Conservation (phyloP, 2,113 vertebrate species). For the Silurus asotus region DNA sequence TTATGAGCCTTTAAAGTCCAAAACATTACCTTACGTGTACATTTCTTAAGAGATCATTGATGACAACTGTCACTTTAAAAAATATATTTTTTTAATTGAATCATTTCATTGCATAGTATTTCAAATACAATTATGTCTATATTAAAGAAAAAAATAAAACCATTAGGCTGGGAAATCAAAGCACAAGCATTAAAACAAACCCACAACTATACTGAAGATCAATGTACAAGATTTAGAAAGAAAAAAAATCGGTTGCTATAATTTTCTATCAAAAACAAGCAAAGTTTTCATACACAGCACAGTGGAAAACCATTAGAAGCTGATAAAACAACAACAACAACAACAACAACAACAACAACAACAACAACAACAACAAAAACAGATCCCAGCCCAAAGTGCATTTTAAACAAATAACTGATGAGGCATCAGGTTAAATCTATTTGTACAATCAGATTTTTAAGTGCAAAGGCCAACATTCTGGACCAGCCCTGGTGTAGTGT, state of each 20-base stretch:
- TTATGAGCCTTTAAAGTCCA: no score
- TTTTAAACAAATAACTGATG: background rate
- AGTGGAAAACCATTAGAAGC: background rate
- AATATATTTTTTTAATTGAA: background rate
- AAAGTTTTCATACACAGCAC: background rate
- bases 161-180: background rate
- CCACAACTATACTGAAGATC: background rate
- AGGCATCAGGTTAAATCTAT: background rate
- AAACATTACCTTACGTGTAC: background rate
- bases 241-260: no score
- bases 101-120: background rate
- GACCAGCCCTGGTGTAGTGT: background rate
- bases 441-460: background rate
- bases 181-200: background rate
- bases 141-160: background rate
- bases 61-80: background rate
- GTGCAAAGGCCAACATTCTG: background rate
- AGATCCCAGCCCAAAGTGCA: background rate
- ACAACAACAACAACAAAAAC: background rate
- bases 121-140: slow-evolving; percentile 8
- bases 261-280: no score
- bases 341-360: background rate
- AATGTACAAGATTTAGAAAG: background rate
- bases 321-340: background rate
- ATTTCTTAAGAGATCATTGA: background rate